Evolutionary conservation across 2,888 invertebrate species (phyloP).

Genomic region (Andricus quercusramuli): DNA sequence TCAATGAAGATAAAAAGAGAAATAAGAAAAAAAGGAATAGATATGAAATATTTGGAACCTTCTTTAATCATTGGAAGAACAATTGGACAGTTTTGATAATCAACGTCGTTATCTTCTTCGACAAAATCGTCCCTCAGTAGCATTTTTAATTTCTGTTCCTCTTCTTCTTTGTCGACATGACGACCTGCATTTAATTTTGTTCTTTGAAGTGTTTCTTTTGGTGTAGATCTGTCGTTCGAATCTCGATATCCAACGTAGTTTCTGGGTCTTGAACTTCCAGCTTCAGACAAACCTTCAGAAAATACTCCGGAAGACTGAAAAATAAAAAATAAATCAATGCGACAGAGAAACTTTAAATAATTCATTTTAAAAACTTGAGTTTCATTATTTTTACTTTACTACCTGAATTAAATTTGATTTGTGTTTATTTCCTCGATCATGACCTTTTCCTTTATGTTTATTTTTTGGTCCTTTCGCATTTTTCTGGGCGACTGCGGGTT

Average conservation of each 20-base stretch:
- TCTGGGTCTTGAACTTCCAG: slow-evolving; percentile 49
- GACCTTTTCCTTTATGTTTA: not conserved
- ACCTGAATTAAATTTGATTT: slow-evolving; percentile 70
- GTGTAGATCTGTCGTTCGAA: slow-evolving; percentile 51
- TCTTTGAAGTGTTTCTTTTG: slow-evolving; percentile 62
- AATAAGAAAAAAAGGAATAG: not conserved
- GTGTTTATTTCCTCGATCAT: slow-evolving; percentile 61
- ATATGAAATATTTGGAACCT: slow-evolving; percentile 52
- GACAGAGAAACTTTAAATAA: not conserved
- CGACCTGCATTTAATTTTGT: slow-evolving; percentile 70
- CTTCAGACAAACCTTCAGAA: slow-evolving; percentile 70
- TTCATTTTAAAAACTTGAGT: too few species aligned
- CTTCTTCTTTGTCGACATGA: slow-evolving; percentile 70
- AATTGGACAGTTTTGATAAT: slow-evolving; percentile 68
- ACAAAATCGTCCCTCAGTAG: slow-evolving; percentile 76
- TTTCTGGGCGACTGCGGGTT: slow-evolving; percentile 5
- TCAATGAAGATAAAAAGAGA: slow-evolving; percentile 28
- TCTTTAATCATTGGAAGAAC: slow-evolving; percentile 69
- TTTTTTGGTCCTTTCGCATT: slow-evolving; percentile 8
- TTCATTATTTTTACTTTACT: slow-evolving; percentile 19
- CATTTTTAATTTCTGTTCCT: slow-evolving; percentile 71
- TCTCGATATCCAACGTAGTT: slow-evolving; percentile 52
- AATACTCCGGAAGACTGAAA: slow-evolving; percentile 73
- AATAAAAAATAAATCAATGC: slow-evolving; percentile 7
- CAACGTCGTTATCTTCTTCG: slow-evolving; percentile 67